These are phyloP conservation scores for Carterocephalus palaemon DNA, from an alignment of 2,888 invertebrate species.

Conservation along the genomic window DNA sequence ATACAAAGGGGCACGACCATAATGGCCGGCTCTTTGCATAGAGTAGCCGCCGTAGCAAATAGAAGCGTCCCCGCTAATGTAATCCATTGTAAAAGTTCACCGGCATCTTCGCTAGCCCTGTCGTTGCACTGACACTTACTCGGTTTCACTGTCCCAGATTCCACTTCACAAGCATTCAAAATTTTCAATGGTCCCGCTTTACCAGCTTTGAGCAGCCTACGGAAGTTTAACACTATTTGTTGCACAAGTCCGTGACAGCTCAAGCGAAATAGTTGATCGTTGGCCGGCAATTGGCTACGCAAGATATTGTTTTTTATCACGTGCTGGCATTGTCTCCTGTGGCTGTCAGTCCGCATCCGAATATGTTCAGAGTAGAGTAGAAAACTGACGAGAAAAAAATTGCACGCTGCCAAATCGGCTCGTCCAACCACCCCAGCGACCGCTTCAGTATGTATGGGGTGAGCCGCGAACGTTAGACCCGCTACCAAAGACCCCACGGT, in stretches of 20 bases:
- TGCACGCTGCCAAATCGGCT: slow-evolving; percentile 94
- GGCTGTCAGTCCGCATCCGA: slow-evolving; percentile 77
- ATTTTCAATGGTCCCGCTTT: slow-evolving; percentile 63
- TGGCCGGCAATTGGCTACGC: slow-evolving; percentile 45
- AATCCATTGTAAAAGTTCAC: slow-evolving; percentile 72
- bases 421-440: slow-evolving; percentile 97
- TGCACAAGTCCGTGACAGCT: slow-evolving; percentile 68
- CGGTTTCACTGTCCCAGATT: slow-evolving; percentile 50
- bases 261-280: slow-evolving; percentile 60
- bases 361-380: slow-evolving; percentile 91
- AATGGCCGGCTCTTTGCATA: slow-evolving; percentile 97
- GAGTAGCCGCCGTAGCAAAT: slow-evolving; percentile 88
- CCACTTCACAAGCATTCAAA: slow-evolving; percentile 58
- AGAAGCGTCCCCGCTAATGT: slow-evolving; percentile 81
- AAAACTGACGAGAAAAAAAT: slow-evolving; percentile 93
- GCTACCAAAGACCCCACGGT: slow-evolving; percentile 85
- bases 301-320: slow-evolving; percentile 50
- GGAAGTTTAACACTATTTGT: slow-evolving; percentile 67
- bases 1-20: slow-evolving; percentile 94
- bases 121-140: slow-evolving; percentile 63
- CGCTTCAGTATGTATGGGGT: slow-evolving; percentile 98
- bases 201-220: slow-evolving; percentile 61
- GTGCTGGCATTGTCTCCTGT: slow-evolving; percentile 60
- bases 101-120: slow-evolving; percentile 64
- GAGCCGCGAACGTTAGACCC: slow-evolving; percentile 93